Evolutionary conservation across 2,888 invertebrate species (phyloP).

Genomic region (Prenolepis imparis): DNA sequence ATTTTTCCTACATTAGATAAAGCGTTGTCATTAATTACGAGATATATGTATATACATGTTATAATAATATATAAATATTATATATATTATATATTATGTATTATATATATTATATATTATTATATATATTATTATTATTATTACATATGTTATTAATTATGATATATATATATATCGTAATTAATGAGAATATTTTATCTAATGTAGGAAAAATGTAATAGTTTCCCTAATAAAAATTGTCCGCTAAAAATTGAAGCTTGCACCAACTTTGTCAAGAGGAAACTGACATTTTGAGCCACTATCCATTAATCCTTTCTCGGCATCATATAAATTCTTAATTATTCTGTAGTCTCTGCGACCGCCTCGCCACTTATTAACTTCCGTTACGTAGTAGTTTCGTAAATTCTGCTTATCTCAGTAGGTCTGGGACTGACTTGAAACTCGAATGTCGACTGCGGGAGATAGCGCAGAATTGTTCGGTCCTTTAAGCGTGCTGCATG

Average conservation of each 20-base stretch:
- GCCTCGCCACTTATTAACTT: constrained; percentile 23
- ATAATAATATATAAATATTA: too few relatives aligned
- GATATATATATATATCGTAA: too few relatives aligned
- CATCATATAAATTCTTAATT: constrained; percentile 14
- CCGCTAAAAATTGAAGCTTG: not conserved
- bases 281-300: not conserved
- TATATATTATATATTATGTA: too few relatives aligned
- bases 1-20: not conserved
- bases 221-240: too few relatives aligned
- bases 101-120: too few relatives aligned
- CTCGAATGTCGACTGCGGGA: constrained; percentile 62
- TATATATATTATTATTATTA: too few relatives aligned
- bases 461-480: constrained; percentile 73
- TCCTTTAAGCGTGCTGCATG: constrained; percentile 70
- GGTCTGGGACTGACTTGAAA: constrained; percentile 69
- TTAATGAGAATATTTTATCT: too few relatives aligned
- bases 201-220: too few relatives aligned
- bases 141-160: too few relatives aligned
- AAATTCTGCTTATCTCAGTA: constrained; percentile 67
- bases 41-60: not conserved
- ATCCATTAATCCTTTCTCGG: constrained; percentile 4
- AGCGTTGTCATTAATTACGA: not conserved
- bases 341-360: constrained; percentile 6
- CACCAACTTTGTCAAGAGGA: not conserved
- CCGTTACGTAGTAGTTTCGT: constrained; percentile 39